Base-by-base conservation (phyloP, 2,888 invertebrate species). In the Drosophila neonasuta region DNA sequence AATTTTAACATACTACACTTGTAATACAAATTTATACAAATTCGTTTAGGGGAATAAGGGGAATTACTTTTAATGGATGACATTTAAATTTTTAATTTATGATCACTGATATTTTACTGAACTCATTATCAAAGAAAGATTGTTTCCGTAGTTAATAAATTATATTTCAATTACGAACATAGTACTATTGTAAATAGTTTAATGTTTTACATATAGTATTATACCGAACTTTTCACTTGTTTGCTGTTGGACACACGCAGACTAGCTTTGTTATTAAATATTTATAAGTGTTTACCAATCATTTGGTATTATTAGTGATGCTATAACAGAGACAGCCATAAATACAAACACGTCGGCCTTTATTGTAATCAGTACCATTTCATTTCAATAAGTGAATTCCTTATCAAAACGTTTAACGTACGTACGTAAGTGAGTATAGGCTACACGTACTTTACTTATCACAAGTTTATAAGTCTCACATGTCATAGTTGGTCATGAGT, bases 381-480 rank as follows among this genome's bases (percentile, higher is more conserved):
- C 52, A 55, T 73, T 54, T 55, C 48, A 54, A 15, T 57, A 60
- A 63, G 42, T 15, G 20, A 58, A 51, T 55, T 46, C 15, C 63
- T 74, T 74, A 76, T 76, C 76, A 17, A 15, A 29, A 11, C 20
- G 13, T 52, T 52, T 11, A 32, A 54, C 39, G 60, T 46, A 55
- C 36, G 54, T 57, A 71, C 60, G 50, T 11, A 36, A 36, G 36
- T 6, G n/a, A 36, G n/a, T 36, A 36, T n/a, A n/a, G 4, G 45
- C 57, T 30, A 48, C 49, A 42, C 64, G 48, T 57, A 63, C 59
- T 44, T 39, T 39, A 8, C 59, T 72, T 76, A 74, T 74, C 74
- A 7, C 51, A 3, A 11, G 29, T 15, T 39, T 48, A 52, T 56
- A 51, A 45, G 36, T n/a, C 51, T 39, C 7, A 46, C 48, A 36